Evolutionary conservation across 2,797 vertebrate genomes (phyloP).

Genomic region (Luscinia megarhynchos): DNA sequence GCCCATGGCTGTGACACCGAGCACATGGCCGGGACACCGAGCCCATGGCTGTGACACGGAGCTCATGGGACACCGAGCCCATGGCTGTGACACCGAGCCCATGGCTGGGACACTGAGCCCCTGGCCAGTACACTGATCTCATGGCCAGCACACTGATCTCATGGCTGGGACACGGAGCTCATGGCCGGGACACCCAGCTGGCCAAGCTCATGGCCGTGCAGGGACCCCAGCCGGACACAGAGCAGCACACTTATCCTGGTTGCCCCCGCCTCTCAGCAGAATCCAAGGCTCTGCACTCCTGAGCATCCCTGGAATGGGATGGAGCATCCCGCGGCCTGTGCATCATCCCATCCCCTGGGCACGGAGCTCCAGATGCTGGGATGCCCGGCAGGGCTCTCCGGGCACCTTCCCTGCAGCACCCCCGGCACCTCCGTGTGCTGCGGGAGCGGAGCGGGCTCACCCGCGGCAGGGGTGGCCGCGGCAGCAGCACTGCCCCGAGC

Average conservation of each 20-base stretch:
- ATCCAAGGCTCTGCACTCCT: not conserved
- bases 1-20: no score
- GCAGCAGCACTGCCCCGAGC: not conserved
- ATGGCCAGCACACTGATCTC: no score
- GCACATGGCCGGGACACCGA: not conserved
- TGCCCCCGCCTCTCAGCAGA: not conserved
- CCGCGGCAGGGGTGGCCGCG: accelerated
- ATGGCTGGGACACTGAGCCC: no score
- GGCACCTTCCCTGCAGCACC: accelerated
- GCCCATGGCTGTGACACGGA: no score
- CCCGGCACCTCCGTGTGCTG: accelerated
- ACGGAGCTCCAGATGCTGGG: accelerated
- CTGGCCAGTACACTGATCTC: no score
- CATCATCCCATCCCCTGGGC: not conserved
- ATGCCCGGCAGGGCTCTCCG: accelerated
- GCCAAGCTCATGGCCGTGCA: not conserved
- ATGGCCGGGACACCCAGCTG: no score
- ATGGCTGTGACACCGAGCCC: no score
- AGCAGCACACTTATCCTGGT: not conserved
- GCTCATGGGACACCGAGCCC: not conserved
- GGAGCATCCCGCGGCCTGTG: accelerated
- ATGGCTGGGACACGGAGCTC: no score
- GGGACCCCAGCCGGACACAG: not conserved
- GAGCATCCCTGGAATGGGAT: not conserved
- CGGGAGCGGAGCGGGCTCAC: accelerated